Percentiles rank a stretch among this genome's conserved stretches.
phyloP scores from a whole-genome alignment of 2,888 invertebrate species.

The Xestia sexstrigata region DNA sequence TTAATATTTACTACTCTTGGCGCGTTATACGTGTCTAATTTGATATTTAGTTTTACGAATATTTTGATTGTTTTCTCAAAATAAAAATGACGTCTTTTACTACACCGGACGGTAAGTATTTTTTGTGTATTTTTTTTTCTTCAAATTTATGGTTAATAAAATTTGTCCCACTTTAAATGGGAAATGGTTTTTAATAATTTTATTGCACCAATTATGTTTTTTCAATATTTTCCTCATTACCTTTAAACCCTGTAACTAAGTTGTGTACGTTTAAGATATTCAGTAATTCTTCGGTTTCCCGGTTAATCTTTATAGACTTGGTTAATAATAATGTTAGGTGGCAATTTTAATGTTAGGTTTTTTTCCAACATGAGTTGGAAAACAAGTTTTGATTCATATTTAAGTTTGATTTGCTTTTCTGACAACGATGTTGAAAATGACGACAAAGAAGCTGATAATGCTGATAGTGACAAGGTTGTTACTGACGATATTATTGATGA shows the following conservation, averaged over 20 bases:
- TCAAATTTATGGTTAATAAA: background rate
- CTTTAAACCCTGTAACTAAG: background rate
- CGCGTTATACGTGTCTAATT: background rate
- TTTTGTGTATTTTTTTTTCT: background rate
- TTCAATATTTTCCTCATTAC: background rate
- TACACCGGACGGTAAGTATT: conserved; percentile 19
- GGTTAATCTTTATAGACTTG: background rate
- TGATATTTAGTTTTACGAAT: background rate
- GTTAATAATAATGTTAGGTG: no score
- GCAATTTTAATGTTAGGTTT: background rate
- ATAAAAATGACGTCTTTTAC: conserved; percentile 23
- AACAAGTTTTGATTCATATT: background rate
- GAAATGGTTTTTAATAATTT: background rate
- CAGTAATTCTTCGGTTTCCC: background rate
- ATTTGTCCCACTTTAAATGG: background rate
- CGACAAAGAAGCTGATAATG: background rate
- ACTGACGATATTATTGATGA: background rate
- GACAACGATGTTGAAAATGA: background rate
- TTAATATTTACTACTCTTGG: background rate
- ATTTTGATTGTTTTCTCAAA: background rate
- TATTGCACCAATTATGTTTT: background rate
- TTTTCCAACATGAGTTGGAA: background rate
- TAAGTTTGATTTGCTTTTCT: background rate
- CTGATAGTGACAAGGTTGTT: background rate
- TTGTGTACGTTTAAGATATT: no score